Percentiles rank a stretch among this genome's conserved stretches.
Evolutionary conservation across 2,113 vertebrate species (phyloP).

Genomic region (Tinamus guttatus): DNA sequence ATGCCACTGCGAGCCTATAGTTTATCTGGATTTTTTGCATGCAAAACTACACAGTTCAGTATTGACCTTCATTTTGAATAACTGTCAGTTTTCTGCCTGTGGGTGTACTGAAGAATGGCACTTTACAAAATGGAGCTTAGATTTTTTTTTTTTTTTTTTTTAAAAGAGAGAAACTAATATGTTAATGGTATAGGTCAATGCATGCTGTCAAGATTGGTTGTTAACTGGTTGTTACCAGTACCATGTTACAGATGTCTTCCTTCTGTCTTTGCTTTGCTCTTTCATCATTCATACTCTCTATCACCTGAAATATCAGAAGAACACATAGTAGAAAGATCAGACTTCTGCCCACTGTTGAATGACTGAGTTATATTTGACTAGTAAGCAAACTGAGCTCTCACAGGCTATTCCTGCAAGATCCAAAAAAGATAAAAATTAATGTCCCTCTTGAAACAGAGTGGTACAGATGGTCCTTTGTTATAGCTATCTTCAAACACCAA

Average conservation of each 20-base stretch:
- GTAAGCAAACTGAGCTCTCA: conserved; percentile 29
- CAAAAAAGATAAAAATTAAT: conserved; percentile 75
- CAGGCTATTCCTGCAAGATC: conserved; percentile 59
- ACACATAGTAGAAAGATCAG: background rate
- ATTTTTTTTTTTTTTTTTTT: no score
- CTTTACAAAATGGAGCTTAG: background rate
- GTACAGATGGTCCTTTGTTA: conserved; percentile 72
- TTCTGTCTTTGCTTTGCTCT: background rate
- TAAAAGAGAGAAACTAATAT: background rate
- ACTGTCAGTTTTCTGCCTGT: background rate
- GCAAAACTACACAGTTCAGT: background rate
- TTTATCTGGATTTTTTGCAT: background rate
- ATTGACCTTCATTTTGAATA: background rate
- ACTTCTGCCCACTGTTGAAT: conserved; percentile 26
- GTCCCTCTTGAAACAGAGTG: conserved; percentile 74
- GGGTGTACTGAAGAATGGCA: background rate
- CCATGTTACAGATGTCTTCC: conserved; percentile 1
- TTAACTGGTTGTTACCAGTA: no score
- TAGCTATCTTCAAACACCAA: conserved; percentile 70
- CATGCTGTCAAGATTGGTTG: conserved; percentile 33
- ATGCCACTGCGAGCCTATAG: background rate
- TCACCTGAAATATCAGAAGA: conserved; percentile 25
- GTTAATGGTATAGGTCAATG: conserved; percentile 3
- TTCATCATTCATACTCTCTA: background rate
- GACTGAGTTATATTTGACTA: conserved; percentile 58